Evolutionary conservation across 2,888 invertebrate genomes (phyloP), one percentile per base, ranked within the genome.

Genomic region (Melanophora roralis): DNA sequence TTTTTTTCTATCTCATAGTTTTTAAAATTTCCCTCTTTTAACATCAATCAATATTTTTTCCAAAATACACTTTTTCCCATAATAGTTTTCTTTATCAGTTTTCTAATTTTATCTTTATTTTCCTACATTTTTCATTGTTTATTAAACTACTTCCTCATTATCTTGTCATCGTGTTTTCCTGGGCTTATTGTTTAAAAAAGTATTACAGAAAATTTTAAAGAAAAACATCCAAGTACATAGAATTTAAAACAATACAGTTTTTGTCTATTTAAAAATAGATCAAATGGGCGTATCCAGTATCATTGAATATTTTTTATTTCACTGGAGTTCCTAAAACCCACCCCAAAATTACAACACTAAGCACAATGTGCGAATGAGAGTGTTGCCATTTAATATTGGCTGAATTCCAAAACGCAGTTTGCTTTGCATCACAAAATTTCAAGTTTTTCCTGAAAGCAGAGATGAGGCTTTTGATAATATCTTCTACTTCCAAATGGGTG

Each of bases 241-340:
- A 73, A 36, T 21, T 53, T 49, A 71, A 43, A 77, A 53, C 49
- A 64, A 64, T 62, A 45, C 45, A 71, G 59, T 43, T 27, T 27
- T 72, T 14, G 40, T 69, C 55, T 75, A 72, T 60, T 67, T 75
- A 45, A 62, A 75, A 80, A 80, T 80, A 80, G 67, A 80, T 75
- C 75, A 80, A 75, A 80, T 80, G 79, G 79, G 79, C 79, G 79
- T 80, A 75, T 80, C 75, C 75, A 72, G 75, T 80, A 80, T 67
- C 75, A 80, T 60, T 21, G 47, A 75, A 53, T 51, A 32, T 12
- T 53, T 47, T 11, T 27, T 59, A 27, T 51, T 59, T 1, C 32
- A n/a, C 23, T 47, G 34, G 55, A 27, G 6, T 27, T 5, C 27
- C 3, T 27, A 27, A 69, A 75, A 68, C 68, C 75, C 60, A 60